phyloP scores from a whole-genome alignment of 1,140 invertebrate species.

The Drosophila gunungcola region DNA sequence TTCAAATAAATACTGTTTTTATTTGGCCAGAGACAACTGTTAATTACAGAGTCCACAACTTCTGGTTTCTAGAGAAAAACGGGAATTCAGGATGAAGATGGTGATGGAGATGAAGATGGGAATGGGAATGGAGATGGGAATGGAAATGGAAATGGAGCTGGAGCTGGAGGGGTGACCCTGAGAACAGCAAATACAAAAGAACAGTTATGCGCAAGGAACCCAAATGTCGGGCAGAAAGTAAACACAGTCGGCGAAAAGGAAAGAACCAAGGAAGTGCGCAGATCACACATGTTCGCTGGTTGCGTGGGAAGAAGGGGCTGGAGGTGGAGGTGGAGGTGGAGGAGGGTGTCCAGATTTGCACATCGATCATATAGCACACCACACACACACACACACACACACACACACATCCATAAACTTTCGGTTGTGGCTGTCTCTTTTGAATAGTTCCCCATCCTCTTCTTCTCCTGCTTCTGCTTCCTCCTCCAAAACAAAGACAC shows the following conservation, averaged over 20 bases:
- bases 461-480: not conserved
- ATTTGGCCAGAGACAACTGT: not conserved
- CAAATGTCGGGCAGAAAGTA: conserved; percentile 19
- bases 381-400: no score
- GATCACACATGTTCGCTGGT: conserved; percentile 39
- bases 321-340: not conserved
- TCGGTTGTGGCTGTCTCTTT: not conserved
- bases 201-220: conserved; percentile 43
- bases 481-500: conserved; percentile 30
- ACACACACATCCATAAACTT: conserved; percentile 1
- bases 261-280: conserved; percentile 33
- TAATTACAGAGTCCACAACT: not conserved
- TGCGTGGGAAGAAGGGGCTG: not conserved
- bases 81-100: not conserved
- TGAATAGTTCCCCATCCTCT: not conserved
- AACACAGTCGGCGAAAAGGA: conserved; percentile 31
- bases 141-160: no score
- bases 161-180: conserved; percentile 9
- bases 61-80: not conserved
- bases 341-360: conserved; percentile 24
- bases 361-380: conserved; percentile 42
- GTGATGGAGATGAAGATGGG: no score
- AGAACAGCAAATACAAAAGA: conserved; percentile 49
- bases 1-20: not conserved
- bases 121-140: no score